Conservation (phyloP, 2,113 vertebrate species). For the Fregata magnificens region DNA sequence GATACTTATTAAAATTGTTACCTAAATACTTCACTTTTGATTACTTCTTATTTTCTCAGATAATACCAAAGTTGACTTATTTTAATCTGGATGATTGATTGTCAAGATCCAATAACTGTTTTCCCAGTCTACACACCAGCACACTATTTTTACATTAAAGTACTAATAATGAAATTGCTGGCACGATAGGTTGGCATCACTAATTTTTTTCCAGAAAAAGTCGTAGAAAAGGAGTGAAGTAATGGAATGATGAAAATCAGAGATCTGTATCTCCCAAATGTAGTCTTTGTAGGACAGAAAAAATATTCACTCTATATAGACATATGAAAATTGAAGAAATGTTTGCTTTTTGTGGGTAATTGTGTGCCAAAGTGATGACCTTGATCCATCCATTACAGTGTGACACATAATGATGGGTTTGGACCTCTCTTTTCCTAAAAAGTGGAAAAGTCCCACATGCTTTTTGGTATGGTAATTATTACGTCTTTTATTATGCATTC, state of each 20-base stretch:
- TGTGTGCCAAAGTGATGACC: not conserved
- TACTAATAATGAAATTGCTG: not conserved
- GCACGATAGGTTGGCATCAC: not conserved
- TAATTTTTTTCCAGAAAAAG: not conserved
- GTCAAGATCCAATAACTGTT: not conserved
- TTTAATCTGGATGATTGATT: conserved; percentile 12
- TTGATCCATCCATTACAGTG: not conserved
- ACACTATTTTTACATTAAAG: not conserved
- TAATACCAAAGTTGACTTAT: conserved; percentile 62
- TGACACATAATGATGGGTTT: not conserved
- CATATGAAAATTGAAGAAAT: not conserved
- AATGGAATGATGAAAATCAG: not conserved
- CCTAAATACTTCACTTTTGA: conserved; percentile 28
- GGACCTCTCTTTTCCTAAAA: not conserved
- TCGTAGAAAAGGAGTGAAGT: not conserved
- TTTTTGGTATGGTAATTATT: not conserved
- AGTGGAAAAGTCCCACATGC: not conserved
- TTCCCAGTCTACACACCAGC: not conserved
- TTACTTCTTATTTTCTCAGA: conserved; percentile 52
- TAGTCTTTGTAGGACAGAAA: not conserved
- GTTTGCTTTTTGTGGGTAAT: not conserved
- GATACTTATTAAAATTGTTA: not conserved
- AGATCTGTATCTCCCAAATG: not conserved
- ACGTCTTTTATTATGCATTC: not conserved
- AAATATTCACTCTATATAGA: not conserved